Evolutionary conservation across 2,888 invertebrate species (phyloP).

Genomic region (Nephrotoma guestfalica): DNA sequence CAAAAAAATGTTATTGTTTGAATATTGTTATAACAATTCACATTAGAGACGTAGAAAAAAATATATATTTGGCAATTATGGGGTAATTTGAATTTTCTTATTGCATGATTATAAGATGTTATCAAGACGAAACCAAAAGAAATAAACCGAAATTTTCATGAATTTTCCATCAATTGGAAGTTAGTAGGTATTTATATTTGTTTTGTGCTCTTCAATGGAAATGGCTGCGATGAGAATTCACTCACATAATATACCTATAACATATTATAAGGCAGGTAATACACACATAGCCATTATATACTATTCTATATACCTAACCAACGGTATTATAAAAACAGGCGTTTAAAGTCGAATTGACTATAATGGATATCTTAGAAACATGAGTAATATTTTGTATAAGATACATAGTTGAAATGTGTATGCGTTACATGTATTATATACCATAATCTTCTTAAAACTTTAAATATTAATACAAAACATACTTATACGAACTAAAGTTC

Average conservation of each 20-base stretch:
- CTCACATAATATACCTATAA: background rate
- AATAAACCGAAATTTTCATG: background rate
- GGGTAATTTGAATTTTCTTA: background rate
- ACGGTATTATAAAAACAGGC: background rate
- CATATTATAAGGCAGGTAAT: too few relatives aligned
- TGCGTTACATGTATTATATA: background rate
- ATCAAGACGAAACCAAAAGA: background rate
- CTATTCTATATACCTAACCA: too few relatives aligned
- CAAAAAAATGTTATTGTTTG: background rate
- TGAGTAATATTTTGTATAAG: background rate
- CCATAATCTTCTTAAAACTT: background rate
- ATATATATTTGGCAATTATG: background rate
- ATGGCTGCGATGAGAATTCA: background rate
- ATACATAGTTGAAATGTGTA: background rate
- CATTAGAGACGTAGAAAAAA: background rate
- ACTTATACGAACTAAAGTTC: background rate
- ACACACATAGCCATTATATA: too few relatives aligned
- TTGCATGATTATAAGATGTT: background rate
- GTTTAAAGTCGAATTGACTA: background rate
- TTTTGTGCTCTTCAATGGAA: background rate
- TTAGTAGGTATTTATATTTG: background rate
- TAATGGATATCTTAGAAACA: background rate
- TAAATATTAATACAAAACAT: background rate
- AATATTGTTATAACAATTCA: background rate
- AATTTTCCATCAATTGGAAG: background rate